Evolutionary conservation across 2,888 invertebrate species (phyloP).

Genomic region (Smittia sp.): DNA sequence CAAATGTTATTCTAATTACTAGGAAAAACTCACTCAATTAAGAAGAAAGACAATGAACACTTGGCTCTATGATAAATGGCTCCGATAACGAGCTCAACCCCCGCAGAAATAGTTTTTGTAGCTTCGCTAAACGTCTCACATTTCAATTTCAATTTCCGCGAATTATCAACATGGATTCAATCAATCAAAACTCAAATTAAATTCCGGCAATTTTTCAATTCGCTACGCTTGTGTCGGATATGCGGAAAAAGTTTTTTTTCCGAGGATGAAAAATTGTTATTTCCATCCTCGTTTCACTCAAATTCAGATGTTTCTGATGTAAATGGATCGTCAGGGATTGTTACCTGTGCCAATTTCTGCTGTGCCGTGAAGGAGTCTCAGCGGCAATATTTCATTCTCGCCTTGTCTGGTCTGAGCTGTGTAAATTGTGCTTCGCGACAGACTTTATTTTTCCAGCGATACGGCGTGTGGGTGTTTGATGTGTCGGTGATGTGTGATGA

Average conservation of each 20-base stretch:
- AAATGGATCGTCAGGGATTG: not conserved
- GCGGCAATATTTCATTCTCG: not conserved
- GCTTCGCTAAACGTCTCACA: not conserved
- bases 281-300: not conserved
- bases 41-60: not conserved
- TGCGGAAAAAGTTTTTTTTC: not conserved
- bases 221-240: not conserved
- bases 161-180: not conserved
- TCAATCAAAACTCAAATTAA: not conserved
- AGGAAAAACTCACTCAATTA: not conserved
- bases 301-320: no score
- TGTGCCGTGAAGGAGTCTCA: no score
- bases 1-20: constrained; percentile 19
- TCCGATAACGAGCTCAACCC: not conserved
- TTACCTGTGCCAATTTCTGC: constrained; percentile 1
- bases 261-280: not conserved
- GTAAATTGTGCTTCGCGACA: not conserved
- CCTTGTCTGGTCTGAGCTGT: not conserved
- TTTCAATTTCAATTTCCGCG: not conserved
- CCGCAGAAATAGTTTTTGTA: not conserved
- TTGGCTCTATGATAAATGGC: not conserved
- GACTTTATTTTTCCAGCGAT: not conserved
- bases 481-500: not conserved
- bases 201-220: not conserved
- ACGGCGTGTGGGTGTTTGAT: not conserved